These are phyloP conservation scores for Lasioglossum zephyrum DNA, from an alignment of 2,888 invertebrate genomes.

Conservation along the genomic window DNA sequence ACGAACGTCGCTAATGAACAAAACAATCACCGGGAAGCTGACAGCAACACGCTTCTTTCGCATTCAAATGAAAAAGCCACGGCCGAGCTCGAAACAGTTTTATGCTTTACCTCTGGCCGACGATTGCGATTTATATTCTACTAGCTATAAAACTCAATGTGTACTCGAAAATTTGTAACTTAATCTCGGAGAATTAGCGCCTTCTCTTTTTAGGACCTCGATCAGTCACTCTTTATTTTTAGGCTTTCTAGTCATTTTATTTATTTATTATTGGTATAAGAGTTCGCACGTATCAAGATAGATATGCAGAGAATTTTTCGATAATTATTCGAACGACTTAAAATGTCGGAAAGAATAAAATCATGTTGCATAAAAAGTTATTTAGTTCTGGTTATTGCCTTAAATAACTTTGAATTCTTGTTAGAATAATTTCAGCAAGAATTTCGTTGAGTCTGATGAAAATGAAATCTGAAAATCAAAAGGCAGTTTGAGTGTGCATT, in stretches of 20 bases:
- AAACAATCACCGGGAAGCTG: slow-evolving; percentile 27
- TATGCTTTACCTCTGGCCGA: neutral
- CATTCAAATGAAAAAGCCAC: slow-evolving; percentile 17
- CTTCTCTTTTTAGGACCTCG: neutral
- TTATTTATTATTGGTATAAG: neutral
- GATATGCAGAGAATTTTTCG: too few relatives aligned
- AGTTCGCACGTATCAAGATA: too few relatives aligned
- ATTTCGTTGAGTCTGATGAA: neutral
- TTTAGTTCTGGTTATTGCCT: neutral
- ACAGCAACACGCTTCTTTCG: neutral
- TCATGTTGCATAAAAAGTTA: neutral
- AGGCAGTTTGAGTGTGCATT: too few relatives aligned
- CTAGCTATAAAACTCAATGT: neutral
- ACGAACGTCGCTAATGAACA: slow-evolving; percentile 55
- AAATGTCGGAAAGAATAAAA: neutral
- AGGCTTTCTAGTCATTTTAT: neutral
- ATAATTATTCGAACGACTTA: neutral
- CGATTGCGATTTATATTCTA: neutral
- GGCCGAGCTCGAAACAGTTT: neutral
- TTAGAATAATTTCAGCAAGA: neutral
- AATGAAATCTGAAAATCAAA: neutral
- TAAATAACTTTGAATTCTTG: neutral
- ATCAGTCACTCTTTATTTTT: neutral
- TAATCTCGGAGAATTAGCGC: neutral
- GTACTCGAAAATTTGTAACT: neutral